Percentiles rank a stretch among this genome's conserved stretches.
These are phyloP conservation scores for Synanthedon myopaeformis DNA, from an alignment of 2,888 invertebrate genomes.

Conservation along the genomic window DNA sequence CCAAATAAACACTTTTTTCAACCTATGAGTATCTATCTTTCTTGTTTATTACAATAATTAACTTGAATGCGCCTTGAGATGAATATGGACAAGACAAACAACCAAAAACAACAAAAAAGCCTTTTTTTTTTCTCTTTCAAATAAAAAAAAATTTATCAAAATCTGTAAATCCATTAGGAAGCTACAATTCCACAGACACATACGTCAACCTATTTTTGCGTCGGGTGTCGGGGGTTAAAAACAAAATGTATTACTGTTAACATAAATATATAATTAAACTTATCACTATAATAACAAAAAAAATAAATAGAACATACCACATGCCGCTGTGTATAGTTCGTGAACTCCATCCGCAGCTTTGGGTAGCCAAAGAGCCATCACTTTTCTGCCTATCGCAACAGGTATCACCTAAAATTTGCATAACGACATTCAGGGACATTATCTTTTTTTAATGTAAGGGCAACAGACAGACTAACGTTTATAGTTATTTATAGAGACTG, in stretches of 20 bases:
- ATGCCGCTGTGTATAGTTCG: conserved; percentile 95
- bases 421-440: too few relatives aligned
- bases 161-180: too few relatives aligned
- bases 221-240: background rate
- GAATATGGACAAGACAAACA: too few relatives aligned
- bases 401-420: conserved; percentile 74
- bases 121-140: too few relatives aligned
- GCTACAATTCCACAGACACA: too few relatives aligned
- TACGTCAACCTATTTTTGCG: too few relatives aligned
- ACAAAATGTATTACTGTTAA: background rate
- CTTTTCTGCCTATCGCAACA: conserved; percentile 88
- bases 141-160: too few relatives aligned
- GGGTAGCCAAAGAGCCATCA: conserved; percentile 87
- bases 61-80: too few relatives aligned
- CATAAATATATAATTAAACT: background rate
- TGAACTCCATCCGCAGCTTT: conserved; percentile 80
- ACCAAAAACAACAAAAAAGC: too few relatives aligned
- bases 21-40: background rate
- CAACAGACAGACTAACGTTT: too few relatives aligned
- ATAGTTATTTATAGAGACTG: too few relatives aligned
- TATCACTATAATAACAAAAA: too few relatives aligned
- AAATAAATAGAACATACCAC: conserved; percentile 52
- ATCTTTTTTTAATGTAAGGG: background rate
- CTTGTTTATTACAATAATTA: background rate
- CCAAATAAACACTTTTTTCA: background rate